Percentiles rank a stretch among this genome's conserved stretches.
These are phyloP conservation scores for Sisyra terminalis DNA, from an alignment of 2,888 invertebrate genomes.

Conservation along the genomic window DNA sequence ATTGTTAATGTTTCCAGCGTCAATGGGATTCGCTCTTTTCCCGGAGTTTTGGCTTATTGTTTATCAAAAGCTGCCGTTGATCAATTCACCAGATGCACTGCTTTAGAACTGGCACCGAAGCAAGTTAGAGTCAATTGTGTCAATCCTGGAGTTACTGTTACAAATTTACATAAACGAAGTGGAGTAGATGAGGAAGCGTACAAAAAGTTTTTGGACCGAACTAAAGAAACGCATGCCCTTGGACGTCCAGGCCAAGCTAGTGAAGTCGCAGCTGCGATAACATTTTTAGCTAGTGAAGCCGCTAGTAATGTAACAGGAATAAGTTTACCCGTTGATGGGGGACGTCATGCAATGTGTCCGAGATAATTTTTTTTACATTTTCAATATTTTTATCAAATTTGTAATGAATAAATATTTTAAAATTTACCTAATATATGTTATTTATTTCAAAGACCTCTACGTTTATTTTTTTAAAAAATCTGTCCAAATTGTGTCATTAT, in stretches of 20 bases:
- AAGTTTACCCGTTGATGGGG: constrained; percentile 84
- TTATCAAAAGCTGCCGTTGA: constrained; percentile 90
- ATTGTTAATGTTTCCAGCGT: constrained; percentile 94
- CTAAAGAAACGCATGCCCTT: constrained; percentile 79
- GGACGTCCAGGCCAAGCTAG: constrained; percentile 68
- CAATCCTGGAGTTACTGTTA: constrained; percentile 84
- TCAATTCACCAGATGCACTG: constrained; percentile 85
- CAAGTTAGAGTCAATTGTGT: constrained; percentile 82
- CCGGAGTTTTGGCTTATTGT: constrained; percentile 78
- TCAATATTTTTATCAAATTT: background rate
- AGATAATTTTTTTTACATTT: constrained; percentile 35
- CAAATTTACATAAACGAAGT: constrained; percentile 72
- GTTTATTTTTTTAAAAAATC: background rate
- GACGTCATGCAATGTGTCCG: constrained; percentile 86
- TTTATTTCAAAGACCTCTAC: background rate
- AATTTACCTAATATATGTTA: background rate
- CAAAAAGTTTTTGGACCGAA: constrained; percentile 65
- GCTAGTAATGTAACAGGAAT: constrained; percentile 86
- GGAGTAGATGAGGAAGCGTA: constrained; percentile 75
- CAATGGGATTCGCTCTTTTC: constrained; percentile 78
- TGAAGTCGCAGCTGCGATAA: constrained; percentile 82
- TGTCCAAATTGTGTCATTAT: background rate
- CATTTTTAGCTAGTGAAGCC: constrained; percentile 77
- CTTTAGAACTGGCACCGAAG: constrained; percentile 68
- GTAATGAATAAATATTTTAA: background rate